phyloP scores from a whole-genome alignment of 1,140 invertebrate species.

The Schlechtendalia chinensis region DNA sequence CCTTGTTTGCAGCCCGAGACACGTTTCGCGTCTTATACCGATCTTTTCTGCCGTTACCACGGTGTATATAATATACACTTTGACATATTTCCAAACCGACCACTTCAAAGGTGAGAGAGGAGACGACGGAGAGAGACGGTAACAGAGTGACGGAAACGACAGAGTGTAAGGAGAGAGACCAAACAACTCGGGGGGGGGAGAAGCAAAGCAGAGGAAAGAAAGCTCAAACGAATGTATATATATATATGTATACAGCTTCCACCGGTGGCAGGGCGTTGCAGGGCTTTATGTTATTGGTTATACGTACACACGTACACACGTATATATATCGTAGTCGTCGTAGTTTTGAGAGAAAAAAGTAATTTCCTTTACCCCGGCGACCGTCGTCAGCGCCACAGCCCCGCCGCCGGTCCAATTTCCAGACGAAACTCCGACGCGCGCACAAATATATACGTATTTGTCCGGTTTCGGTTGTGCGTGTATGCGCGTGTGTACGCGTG shows the following conservation, averaged over 20 bases:
- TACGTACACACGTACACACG: not conserved
- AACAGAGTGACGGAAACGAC: too few species aligned
- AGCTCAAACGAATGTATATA: not conserved
- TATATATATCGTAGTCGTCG: not conserved
- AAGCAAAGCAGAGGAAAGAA: not conserved
- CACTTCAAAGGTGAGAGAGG: constrained; percentile 6
- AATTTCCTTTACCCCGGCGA: constrained; percentile 19
- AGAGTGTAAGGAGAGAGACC: not conserved
- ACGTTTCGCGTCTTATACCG: constrained; percentile 35
- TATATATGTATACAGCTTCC: not conserved
- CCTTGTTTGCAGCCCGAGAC: constrained; percentile 25
- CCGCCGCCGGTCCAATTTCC: constrained; percentile 5
- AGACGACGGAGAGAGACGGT: not conserved
- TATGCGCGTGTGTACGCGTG: too few species aligned
- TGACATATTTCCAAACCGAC: constrained; percentile 20
- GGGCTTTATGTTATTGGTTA: constrained; percentile 30
- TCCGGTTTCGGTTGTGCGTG: not conserved
- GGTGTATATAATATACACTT: constrained; percentile 15
- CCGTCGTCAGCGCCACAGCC: too few species aligned
- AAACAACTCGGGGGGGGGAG: not conserved
- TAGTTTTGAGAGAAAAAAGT: constrained; percentile 28
- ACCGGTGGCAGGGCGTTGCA: not conserved
- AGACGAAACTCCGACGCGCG: not conserved
- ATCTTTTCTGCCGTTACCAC: constrained; percentile 1
- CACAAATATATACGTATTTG: not conserved